Evolutionary conservation across 2,888 invertebrate species (phyloP), one percentile per base, ranked within the genome.

Genomic region (Agonum fuliginosum): DNA sequence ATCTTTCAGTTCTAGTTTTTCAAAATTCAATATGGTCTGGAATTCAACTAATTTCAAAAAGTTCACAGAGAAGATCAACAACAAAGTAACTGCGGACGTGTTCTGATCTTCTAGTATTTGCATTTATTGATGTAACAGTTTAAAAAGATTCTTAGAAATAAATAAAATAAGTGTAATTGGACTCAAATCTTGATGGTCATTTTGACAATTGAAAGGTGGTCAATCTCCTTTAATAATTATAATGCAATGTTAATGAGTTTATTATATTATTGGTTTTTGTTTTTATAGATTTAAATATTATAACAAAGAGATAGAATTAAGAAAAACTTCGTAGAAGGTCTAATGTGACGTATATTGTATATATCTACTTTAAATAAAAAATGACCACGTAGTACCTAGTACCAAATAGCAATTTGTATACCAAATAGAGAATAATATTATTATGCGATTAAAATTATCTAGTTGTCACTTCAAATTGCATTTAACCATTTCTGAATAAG

Each of bases 271-370:
- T 58, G 30, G 30, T 62, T 62, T 62, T 48, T 48, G 22, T 27
- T 48, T 48, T 54, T 27, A 30, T 17, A 48, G n/a, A 5, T 27
- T 12, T 2, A 30, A 27, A 2, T 58, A 27, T 27, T 58, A 58
- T 27, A 62, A 62, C 58, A 62, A 62, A 62, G 58, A 30, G 30
- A 27, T 62, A 62, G 17, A 1, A 30, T 24, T 30, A 62, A 73
- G n/a, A 74, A 74, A 74, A 74, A 74, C 62, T 12, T 22, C 27
- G 43, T 43, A 74, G 73, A 73, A 73, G 65, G 74, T 74, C 65
- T 62, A n/a, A 22, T n/a, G 41, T 74, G 74, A 74, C 73, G 73
- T 58, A 46, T 46, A 43, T 6, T 20, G 2, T 58, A 27, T 20
- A 74, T 27, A 74, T 46, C 19, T 46, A 74, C 19, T 41, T 24